phyloP scores from a whole-genome alignment of 2,888 invertebrate species.

The Osmoderma eremita region DNA sequence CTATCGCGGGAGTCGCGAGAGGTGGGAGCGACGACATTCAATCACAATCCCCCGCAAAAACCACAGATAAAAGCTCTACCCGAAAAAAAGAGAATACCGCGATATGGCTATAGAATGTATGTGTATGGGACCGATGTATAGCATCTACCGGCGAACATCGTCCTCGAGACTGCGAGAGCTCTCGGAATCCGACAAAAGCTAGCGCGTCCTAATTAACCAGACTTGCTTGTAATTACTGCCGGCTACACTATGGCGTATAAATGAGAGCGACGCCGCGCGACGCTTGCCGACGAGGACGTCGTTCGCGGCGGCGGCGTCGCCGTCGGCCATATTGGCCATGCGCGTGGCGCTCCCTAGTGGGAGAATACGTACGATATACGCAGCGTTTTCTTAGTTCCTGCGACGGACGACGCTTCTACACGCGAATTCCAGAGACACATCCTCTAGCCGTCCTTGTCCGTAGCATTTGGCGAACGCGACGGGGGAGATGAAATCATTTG shows the following conservation, averaged over 20 bases:
- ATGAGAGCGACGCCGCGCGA: constrained; percentile 49
- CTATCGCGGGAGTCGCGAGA: constrained; percentile 29
- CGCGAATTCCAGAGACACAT: constrained; percentile 51
- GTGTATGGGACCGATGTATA: constrained; percentile 10
- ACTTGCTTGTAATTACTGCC: constrained; percentile 42
- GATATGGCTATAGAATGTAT: constrained; percentile 11
- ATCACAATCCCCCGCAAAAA: constrained; percentile 40
- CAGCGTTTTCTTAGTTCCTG: constrained; percentile 55
- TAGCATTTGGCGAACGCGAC: constrained; percentile 36
- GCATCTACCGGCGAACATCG: constrained; percentile 32
- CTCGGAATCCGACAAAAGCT: constrained; percentile 30
- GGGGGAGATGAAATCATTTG: constrained; percentile 47
- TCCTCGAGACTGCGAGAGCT: constrained; percentile 33
- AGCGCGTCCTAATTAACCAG: constrained; percentile 41
- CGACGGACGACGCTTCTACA: constrained; percentile 42
- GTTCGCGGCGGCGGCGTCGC: constrained; percentile 45
- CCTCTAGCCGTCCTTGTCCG: constrained; percentile 51
- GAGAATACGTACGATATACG: constrained; percentile 51
- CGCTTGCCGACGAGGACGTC: constrained; percentile 49
- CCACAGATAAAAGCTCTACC: constrained; percentile 32
- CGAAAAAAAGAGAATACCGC: constrained; percentile 24
- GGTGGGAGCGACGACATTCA: constrained; percentile 39
- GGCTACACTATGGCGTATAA: constrained; percentile 51
- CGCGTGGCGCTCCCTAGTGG: constrained; percentile 51
- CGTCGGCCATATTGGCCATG: constrained; percentile 61